Conservation (phyloP, 2,888 invertebrate genomes). For the Mimachlamys varia region DNA sequence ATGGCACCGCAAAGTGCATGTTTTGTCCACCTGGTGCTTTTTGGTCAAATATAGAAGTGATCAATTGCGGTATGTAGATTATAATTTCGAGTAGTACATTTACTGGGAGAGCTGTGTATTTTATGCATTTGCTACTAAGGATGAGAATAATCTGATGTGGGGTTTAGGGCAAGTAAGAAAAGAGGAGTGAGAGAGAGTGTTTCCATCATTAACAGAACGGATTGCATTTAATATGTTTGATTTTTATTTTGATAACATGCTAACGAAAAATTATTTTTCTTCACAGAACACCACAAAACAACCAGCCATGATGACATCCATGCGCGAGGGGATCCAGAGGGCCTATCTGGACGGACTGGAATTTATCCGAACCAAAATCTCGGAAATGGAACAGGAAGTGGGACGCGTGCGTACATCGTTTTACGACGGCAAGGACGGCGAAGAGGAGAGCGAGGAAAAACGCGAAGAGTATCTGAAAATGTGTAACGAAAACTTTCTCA, state of each 20-base stretch:
- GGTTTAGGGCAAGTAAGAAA: too few relatives aligned
- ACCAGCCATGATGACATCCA: constrained; percentile 58
- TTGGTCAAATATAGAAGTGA: too few relatives aligned
- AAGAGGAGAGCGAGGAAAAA: constrained; percentile 59
- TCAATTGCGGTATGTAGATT: too few relatives aligned
- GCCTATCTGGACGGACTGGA: constrained; percentile 76
- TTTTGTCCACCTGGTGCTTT: too few relatives aligned
- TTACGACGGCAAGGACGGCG: constrained; percentile 64
- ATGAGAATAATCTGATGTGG: neutral
- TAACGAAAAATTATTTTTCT: neutral
- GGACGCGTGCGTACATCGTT: constrained; percentile 67
- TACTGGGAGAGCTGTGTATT: neutral
- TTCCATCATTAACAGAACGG: too few relatives aligned
- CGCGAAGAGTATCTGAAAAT: constrained; percentile 69
- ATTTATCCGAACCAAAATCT: constrained; percentile 70
- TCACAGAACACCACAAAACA: constrained; percentile 41
- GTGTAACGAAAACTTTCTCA: constrained; percentile 71
- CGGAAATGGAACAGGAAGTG: constrained; percentile 69
- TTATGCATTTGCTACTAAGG: neutral
- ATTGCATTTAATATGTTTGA: too few relatives aligned
- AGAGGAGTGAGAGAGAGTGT: too few relatives aligned
- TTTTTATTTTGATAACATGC: neutral
- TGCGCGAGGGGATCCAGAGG: constrained; percentile 69
- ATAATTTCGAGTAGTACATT: too few relatives aligned
- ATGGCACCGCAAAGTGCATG: too few relatives aligned